Evolutionary conservation across 2,888 invertebrate species (phyloP).

Genomic region (Diaphora mendica): DNA sequence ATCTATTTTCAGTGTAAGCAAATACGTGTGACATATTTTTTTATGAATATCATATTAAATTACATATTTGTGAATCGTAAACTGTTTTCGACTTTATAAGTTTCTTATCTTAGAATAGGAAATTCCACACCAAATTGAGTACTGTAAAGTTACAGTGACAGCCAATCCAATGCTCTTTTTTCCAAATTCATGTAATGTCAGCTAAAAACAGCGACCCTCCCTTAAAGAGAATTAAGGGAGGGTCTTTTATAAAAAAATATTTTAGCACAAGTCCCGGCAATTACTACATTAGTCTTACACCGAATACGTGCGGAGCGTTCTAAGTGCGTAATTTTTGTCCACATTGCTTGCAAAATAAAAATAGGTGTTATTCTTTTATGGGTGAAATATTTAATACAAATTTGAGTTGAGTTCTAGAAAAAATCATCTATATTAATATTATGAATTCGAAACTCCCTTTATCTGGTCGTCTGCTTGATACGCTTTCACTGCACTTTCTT

Average conservation of each 20-base stretch:
- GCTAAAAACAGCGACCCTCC: conserved; percentile 21
- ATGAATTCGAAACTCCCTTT: no score
- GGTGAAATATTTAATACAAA: background rate
- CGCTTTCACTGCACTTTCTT: no score
- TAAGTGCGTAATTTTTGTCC: conserved; percentile 20
- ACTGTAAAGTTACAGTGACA: background rate
- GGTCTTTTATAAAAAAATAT: conserved; percentile 22
- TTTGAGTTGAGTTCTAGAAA: background rate
- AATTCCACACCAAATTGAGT: background rate
- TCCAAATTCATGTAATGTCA: conserved; percentile 35
- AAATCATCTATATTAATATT: background rate
- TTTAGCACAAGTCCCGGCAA: conserved; percentile 18
- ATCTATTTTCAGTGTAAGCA: no score
- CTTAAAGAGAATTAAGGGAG: conserved; percentile 14
- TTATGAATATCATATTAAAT: no score
- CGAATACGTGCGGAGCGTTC: conserved; percentile 26
- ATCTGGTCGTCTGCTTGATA: no score
- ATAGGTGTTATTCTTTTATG: background rate
- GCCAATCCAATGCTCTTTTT: conserved; percentile 20
- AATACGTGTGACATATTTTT: no score
- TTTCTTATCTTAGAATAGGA: no score
- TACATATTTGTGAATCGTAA: no score
- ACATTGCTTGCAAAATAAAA: conserved; percentile 7
- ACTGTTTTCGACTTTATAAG: no score
- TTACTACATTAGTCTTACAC: conserved; percentile 32